Evolutionary conservation across 2,797 vertebrate species (phyloP).

Genomic region (Miichthys miiuy): DNA sequence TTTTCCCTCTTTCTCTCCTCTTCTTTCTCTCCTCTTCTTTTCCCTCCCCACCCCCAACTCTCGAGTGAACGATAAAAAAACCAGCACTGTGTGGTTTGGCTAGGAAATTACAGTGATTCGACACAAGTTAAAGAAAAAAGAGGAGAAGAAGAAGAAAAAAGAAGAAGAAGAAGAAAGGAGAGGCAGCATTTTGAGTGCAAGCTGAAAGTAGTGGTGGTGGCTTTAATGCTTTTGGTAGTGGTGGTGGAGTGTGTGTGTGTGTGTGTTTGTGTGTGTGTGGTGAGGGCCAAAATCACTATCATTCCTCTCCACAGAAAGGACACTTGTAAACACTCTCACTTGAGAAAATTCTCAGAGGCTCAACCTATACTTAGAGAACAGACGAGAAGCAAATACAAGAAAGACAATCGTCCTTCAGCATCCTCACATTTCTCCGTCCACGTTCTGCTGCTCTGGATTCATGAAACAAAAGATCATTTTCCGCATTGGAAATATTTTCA

Average conservation of each 20-base stretch:
- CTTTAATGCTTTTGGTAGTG: constrained; percentile 10
- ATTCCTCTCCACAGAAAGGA: constrained; percentile 30
- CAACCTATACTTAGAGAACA: constrained; percentile 21
- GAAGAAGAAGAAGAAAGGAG: background rate
- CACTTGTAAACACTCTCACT: constrained; percentile 32
- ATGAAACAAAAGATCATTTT: constrained; percentile 17
- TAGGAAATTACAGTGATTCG: constrained; percentile 57
- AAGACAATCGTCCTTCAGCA: background rate
- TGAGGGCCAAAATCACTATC: constrained; percentile 46
- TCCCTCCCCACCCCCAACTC: constrained; percentile 26
- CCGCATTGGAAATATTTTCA: constrained; percentile 14
- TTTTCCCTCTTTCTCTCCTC: constrained; percentile 22
- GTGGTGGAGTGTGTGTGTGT: background rate
- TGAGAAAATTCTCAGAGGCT: constrained; percentile 10
- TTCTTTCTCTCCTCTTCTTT: constrained; percentile 11
- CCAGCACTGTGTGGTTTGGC: constrained; percentile 47
- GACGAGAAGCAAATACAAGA: background rate
- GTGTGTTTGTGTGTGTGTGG: background rate
- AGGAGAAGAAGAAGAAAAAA: background rate
- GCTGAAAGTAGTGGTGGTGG: constrained; percentile 25
- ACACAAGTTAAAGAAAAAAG: constrained; percentile 15
- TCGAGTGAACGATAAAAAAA: constrained; percentile 52
- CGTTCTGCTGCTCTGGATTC: constrained; percentile 5
- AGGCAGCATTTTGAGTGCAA: constrained; percentile 14
- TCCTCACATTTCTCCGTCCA: background rate